Evolutionary conservation across 2,888 invertebrate species (phyloP).

Genomic region (Cryptus viduatorius): DNA sequence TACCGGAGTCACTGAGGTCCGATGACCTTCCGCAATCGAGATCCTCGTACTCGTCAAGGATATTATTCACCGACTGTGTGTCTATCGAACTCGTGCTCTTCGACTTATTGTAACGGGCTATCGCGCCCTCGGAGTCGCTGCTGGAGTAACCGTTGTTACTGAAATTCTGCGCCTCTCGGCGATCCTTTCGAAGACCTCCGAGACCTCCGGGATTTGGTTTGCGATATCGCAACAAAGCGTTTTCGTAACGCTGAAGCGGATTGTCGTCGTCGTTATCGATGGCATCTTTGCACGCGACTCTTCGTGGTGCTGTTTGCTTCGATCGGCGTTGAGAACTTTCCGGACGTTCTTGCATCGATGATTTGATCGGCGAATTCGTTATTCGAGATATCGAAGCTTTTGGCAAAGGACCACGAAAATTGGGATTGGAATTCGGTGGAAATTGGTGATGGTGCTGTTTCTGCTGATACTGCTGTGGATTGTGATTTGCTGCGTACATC

Average conservation of each 20-base stretch:
- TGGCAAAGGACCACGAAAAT: constrained; percentile 38
- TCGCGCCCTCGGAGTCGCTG: constrained; percentile 77
- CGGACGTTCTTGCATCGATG: constrained; percentile 30
- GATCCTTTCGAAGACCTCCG: constrained; percentile 65
- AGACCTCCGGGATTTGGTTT: constrained; percentile 68
- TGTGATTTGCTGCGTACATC: constrained; percentile 61
- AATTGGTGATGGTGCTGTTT: constrained; percentile 10
- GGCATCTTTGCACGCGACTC: constrained; percentile 50
- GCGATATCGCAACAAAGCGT: constrained; percentile 74
- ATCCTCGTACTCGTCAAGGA: constrained; percentile 81
- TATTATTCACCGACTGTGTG: constrained; percentile 81
- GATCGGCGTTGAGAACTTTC: constrained; percentile 38
- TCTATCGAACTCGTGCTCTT: constrained; percentile 81
- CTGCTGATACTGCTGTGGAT: constrained; percentile 14
- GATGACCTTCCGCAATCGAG: constrained; percentile 78
- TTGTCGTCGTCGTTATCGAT: constrained; percentile 63
- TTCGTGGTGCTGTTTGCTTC: constrained; percentile 44
- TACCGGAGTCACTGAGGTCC: constrained; percentile 79
- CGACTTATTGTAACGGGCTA: constrained; percentile 74
- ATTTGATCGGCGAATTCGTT: constrained; percentile 24
- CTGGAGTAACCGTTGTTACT: constrained; percentile 76
- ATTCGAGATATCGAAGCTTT: constrained; percentile 18
- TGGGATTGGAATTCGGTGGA: constrained; percentile 41
- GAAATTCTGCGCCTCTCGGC: constrained; percentile 70
- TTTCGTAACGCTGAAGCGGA: constrained; percentile 75